Conservation (phyloP, 2,113 vertebrate genomes). For the Colius striatus region DNA sequence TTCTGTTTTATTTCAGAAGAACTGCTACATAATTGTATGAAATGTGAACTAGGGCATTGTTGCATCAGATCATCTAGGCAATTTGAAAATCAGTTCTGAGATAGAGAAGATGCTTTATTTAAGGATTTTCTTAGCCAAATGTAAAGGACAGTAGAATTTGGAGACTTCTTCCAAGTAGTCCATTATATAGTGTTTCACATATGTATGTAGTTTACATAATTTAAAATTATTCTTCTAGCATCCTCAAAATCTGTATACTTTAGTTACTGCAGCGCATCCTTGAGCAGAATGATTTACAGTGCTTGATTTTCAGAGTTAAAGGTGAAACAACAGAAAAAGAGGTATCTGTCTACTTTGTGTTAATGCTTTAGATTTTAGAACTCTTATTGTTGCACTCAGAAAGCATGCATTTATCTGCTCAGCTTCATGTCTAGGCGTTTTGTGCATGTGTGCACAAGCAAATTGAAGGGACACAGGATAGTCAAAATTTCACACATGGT, state of each 20-base stretch:
- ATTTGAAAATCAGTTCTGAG: conserved; percentile 19
- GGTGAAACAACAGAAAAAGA: not conserved
- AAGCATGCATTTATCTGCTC: not conserved
- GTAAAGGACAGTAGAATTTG: not conserved
- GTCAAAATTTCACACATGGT: not conserved
- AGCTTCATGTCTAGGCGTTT: not conserved
- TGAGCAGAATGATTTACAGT: not conserved
- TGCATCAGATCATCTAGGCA: not conserved
- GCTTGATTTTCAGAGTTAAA: not conserved
- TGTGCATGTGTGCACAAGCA: not conserved
- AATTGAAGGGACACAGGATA: not conserved
- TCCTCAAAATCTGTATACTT: not conserved
- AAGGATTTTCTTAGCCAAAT: not conserved
- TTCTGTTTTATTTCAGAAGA: not conserved
- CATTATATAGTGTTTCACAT: not conserved
- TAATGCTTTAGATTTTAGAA: not conserved
- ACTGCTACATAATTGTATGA: not conserved
- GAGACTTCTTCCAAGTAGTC: not conserved
- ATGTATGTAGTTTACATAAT: not conserved
- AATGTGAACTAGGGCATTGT: not conserved
- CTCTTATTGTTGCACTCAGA: not conserved
- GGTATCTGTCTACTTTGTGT: not conserved
- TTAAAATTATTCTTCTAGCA: not conserved
- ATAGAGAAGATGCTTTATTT: not conserved
- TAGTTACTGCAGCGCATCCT: not conserved